phyloP scores from a whole-genome alignment of 2,888 invertebrate genomes.

The Heteromyza rotundicornis region DNA sequence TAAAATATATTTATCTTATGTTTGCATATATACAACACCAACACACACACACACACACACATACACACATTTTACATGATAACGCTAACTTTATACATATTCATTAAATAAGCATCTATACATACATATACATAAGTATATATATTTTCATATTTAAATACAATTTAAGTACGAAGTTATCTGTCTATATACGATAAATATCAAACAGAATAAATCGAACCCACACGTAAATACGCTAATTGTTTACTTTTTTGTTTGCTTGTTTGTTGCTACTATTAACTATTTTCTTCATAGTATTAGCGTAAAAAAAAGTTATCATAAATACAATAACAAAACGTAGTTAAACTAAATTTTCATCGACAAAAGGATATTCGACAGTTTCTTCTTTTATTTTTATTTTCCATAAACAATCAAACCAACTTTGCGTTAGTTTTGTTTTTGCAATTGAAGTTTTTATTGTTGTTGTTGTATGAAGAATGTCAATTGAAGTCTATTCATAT shows the following conservation, averaged over 20 bases:
- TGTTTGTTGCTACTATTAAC: slow-evolving; percentile 15
- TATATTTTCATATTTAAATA: slow-evolving; percentile 20
- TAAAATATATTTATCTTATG: slow-evolving; percentile 16
- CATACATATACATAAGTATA: slow-evolving; percentile 23
- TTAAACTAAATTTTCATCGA: slow-evolving; percentile 18
- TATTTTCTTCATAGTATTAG: slow-evolving; percentile 18
- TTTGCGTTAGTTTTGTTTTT: no score
- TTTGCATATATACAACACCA: slow-evolving; percentile 4
- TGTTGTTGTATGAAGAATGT: no score
- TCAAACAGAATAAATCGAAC: slow-evolving; percentile 6
- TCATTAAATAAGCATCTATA: slow-evolving; percentile 8
- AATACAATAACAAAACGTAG: no score
- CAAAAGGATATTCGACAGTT: no score
- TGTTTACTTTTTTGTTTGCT: no score
- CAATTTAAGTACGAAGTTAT: background rate
- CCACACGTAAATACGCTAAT: slow-evolving; percentile 35
- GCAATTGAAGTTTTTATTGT: no score
- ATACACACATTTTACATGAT: slow-evolving; percentile 12
- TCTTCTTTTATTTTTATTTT: no score
- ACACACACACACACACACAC: slow-evolving; percentile 14
- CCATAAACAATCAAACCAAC: no score
- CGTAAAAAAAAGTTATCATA: no score
- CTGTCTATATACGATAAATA: background rate
- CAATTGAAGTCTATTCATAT: no score
- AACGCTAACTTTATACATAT: slow-evolving; percentile 11